phyloP scores from a whole-genome alignment of 2,113 vertebrate genomes.

The Sula dactylatra region DNA sequence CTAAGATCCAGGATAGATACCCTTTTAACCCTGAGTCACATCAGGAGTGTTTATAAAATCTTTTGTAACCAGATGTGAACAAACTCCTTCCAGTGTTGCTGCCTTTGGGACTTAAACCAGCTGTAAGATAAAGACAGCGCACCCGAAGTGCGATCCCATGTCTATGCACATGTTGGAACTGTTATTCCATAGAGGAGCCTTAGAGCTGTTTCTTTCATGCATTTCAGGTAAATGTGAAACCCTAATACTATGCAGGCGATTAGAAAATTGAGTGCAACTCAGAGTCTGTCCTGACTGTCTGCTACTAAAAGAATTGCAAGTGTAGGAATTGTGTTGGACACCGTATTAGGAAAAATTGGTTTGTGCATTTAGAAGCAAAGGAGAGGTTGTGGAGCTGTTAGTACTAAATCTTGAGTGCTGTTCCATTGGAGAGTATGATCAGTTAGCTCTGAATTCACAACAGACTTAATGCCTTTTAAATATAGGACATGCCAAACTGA shows the following conservation, averaged over 20 bases:
- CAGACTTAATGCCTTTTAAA: background rate
- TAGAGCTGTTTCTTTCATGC: background rate
- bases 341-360: background rate
- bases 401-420: background rate
- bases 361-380: background rate
- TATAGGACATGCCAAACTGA: background rate
- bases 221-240: background rate
- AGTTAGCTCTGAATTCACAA: background rate
- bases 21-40: conserved; percentile 17
- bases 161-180: background rate
- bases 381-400: background rate
- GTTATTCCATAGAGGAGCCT: background rate
- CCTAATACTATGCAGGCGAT: background rate
- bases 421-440: background rate
- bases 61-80: background rate
- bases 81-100: background rate
- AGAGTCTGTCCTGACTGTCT: background rate
- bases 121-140: background rate
- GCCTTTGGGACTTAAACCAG: conserved; percentile 1
- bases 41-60: background rate
- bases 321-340: background rate
- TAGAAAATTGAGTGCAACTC: background rate
- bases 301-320: background rate
- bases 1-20: background rate
- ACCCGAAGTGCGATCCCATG: background rate